Percentiles rank a stretch among this genome's conserved stretches.
Evolutionary conservation across 1,140 invertebrate genomes (phyloP).

Genomic region (Brachionus sp.): DNA sequence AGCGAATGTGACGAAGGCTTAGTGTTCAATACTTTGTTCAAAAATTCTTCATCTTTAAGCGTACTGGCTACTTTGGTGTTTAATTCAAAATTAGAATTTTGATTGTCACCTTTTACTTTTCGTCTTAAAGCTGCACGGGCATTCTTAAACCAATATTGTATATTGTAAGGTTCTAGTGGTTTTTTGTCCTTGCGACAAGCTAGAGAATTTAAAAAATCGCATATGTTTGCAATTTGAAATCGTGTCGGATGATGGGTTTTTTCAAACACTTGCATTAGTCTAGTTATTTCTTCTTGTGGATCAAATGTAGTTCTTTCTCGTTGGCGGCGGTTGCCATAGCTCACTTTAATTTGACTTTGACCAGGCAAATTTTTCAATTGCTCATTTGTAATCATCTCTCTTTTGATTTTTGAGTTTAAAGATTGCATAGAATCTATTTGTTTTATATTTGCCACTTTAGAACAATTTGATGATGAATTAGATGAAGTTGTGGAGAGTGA

Average conservation of each 20-base stretch:
- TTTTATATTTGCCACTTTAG: not conserved
- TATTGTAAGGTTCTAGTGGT: slow-evolving; percentile 90
- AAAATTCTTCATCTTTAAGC: slow-evolving; percentile 49
- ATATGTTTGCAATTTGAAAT: slow-evolving; percentile 65
- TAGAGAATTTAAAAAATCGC: slow-evolving; percentile 29
- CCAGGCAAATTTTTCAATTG: not conserved
- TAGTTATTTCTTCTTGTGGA: slow-evolving; percentile 87
- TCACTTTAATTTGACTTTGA: not conserved
- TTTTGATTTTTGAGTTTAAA: not conserved
- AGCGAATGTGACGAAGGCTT: not conserved
- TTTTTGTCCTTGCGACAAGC: slow-evolving; percentile 61
- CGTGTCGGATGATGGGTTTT: slow-evolving; percentile 86
- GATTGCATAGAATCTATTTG: not conserved
- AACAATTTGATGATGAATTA: not conserved
- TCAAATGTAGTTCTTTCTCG: slow-evolving; percentile 73
- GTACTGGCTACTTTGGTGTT: not conserved
- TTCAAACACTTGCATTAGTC: slow-evolving; percentile 85
- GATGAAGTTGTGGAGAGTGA: slow-evolving; percentile 22
- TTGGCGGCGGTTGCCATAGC: not conserved
- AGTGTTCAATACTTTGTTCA: slow-evolving; percentile 48
- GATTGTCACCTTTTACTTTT: slow-evolving; percentile 15
- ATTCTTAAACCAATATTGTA: slow-evolving; percentile 99
- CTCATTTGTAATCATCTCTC: not conserved
- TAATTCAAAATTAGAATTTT: slow-evolving; percentile 41
- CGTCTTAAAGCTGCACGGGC: slow-evolving; percentile 88